Base-by-base conservation (phyloP, 2,113 vertebrate species). In the Catagonus wagneri region DNA sequence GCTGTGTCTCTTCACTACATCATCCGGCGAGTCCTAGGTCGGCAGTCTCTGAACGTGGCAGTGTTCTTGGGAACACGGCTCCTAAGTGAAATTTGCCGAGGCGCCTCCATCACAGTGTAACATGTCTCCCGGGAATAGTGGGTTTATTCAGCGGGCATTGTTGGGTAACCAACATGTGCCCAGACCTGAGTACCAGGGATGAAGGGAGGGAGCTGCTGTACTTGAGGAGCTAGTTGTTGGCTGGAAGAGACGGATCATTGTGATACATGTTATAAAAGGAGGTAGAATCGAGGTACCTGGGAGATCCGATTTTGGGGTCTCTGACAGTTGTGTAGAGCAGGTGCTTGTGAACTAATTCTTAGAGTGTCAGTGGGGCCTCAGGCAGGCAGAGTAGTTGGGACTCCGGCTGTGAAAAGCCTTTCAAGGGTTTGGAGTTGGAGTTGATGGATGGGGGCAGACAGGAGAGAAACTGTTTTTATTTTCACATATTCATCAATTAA, bases 41-140 rank as follows among this genome's bases (percentile, higher is more conserved):
- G 61, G 39, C 16, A 90, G 39, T 96, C 50, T 96, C 60, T 90
- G 71, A 88, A 44, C 25, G 16, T 85, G 34, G 27, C 76, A 79
- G 20, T 79, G 54, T 79, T 91, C 15, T 68, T 86, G 39, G 74
- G 65, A 68, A 86, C 27, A 34, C 25, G 78, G 25, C 61, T 27
- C 75, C 34, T 58, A 86, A 94, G 36, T 63, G 32, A n/a, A 71
- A 75, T 14, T 92, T 93, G 61, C 27, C 44, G 27, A 94, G 76
- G 11, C 44, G 25, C 25, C 94, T 83, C 60, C 15, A 6, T 69
- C 90, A 32, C 13, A 2, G 4, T 71, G 14, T 23, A 72, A 76
- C 12, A 81, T 17, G 44, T 36, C 29, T 92, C 32, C 39, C 68
- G 50, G 56, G 36, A 60, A 27, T 84, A 25, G 44, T 56, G 83